Base-by-base conservation (phyloP, 2,113 vertebrate species). In the Carettochelys insculpta region DNA sequence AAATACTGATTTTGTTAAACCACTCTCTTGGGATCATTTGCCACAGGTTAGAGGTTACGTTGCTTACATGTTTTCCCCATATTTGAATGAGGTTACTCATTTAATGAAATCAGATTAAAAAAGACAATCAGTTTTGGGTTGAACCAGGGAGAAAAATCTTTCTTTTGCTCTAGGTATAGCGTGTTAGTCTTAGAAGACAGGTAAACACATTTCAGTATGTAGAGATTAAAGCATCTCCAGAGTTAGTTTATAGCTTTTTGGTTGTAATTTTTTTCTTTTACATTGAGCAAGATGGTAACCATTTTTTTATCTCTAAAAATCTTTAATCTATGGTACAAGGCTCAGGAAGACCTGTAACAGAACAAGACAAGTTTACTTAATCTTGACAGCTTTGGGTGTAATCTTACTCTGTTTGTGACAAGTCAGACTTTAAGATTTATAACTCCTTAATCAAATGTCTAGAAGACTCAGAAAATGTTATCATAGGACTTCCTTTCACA, bases 401-500 rank as follows among this genome's bases (percentile, higher is more conserved):
- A 98, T 98, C 98, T 97, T 97, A 95, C 97, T 98, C 95, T 96
- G 98, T 98, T 98, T 97, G 97, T 98, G 98, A 98, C 98, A 98
- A 98, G 98, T 97, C 97, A 97, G 98, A 97, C 98, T 98, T 97
- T 96, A 98, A 98, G 98, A 98, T 98, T 98, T 98, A 98, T 98
- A 98, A 98, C 98, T 98, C 97, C 97, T 98, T 98, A 98, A 98
- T 98, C 98, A 98, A 98, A 98, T 98, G 98, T 98, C 98, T 98
- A 95, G 98, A 97, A 98, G 97, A 98, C 97, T 97, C 98, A 98
- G 97, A 98, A 98, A 98, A 97, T 98, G 98, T 98, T 98, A 98
- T 98, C 98, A 16, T 96, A 96, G 96, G 95, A 97, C 97, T 98
- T 98, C 98, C 98, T 98, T 98, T 98, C 98, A 98, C 98, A 98